Evolutionary conservation across 2,888 invertebrate species (phyloP).

Genomic region (Baronia brevicornis): DNA sequence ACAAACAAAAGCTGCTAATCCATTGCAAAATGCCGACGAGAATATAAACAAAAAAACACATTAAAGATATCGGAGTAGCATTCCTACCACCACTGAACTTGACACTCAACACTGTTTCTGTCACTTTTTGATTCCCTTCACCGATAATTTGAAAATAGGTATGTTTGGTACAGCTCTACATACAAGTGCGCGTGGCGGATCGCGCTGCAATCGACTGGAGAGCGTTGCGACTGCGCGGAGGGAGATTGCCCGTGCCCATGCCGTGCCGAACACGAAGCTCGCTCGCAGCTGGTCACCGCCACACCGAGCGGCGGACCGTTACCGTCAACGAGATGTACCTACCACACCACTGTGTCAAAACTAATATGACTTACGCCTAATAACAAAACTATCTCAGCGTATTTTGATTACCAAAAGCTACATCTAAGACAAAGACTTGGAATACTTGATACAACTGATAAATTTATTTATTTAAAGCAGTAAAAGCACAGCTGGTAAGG

Average conservation of each 20-base stretch:
- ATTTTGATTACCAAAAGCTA: no score
- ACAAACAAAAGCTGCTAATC: slow-evolving; percentile 36
- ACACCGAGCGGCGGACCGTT: slow-evolving; percentile 41
- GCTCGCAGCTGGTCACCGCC: slow-evolving; percentile 48
- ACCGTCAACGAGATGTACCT: slow-evolving; percentile 37
- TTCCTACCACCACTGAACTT: slow-evolving; percentile 42
- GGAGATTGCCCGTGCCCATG: slow-evolving; percentile 26
- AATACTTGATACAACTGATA: no score
- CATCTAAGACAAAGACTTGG: no score
- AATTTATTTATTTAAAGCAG: no score
- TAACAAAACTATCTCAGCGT: no score
- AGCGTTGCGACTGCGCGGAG: slow-evolving; percentile 30
- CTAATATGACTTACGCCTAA: slow-evolving; percentile 8
- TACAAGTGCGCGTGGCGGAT: slow-evolving; percentile 59
- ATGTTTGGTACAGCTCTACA: slow-evolving; percentile 28
- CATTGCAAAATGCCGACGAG: slow-evolving; percentile 38
- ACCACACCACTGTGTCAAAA: slow-evolving; percentile 13
- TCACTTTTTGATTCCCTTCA: slow-evolving; percentile 38
- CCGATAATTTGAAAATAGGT: slow-evolving; percentile 36
- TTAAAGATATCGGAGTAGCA: slow-evolving; percentile 23
- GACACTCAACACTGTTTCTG: slow-evolving; percentile 37
- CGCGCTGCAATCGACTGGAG: slow-evolving; percentile 57
- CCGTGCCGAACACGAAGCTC: slow-evolving; percentile 39
- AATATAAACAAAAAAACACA: slow-evolving; percentile 21
- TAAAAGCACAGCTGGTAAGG: no score